Evolutionary conservation across 2,888 invertebrate species (phyloP).

Genomic region (Lasiommata megera): DNA sequence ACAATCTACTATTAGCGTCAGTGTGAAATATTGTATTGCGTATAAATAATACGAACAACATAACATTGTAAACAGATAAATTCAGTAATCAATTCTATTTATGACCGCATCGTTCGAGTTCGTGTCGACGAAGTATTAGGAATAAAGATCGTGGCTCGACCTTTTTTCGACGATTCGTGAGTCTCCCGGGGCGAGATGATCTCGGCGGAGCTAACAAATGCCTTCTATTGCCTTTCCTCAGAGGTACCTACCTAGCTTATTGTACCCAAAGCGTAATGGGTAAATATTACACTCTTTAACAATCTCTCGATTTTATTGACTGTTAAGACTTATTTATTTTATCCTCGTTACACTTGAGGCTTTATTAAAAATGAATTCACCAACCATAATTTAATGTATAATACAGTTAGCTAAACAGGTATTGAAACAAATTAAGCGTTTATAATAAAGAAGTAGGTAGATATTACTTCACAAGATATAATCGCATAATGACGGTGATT

Average conservation of each 20-base stretch:
- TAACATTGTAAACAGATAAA: neutral
- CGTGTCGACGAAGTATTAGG: slow-evolving; percentile 28
- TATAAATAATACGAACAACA: neutral
- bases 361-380: neutral
- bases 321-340: neutral
- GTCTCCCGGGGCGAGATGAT: slow-evolving; percentile 51
- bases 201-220: slow-evolving; percentile 46
- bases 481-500: slow-evolving; percentile 45
- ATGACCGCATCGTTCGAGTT: slow-evolving; percentile 25
- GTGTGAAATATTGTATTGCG: neutral
- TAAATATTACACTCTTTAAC: slow-evolving; percentile 8
- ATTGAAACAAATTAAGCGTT: slow-evolving; percentile 30
- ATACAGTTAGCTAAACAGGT: slow-evolving; percentile 10
- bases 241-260: slow-evolving; percentile 15
- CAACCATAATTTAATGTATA: neutral
- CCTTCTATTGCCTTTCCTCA: slow-evolving; percentile 22
- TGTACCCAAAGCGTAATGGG: slow-evolving; percentile 13
- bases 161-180: slow-evolving; percentile 50
- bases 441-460: slow-evolving; percentile 15
- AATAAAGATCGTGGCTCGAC: slow-evolving; percentile 46
- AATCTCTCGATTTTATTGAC: slow-evolving; percentile 3
- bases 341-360: neutral
- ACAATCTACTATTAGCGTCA: neutral
- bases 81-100: slow-evolving; percentile 26
- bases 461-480: slow-evolving; percentile 49